Evolutionary conservation across 2,797 vertebrate genomes (phyloP).

Genomic region (Malacoraja senta): DNA sequence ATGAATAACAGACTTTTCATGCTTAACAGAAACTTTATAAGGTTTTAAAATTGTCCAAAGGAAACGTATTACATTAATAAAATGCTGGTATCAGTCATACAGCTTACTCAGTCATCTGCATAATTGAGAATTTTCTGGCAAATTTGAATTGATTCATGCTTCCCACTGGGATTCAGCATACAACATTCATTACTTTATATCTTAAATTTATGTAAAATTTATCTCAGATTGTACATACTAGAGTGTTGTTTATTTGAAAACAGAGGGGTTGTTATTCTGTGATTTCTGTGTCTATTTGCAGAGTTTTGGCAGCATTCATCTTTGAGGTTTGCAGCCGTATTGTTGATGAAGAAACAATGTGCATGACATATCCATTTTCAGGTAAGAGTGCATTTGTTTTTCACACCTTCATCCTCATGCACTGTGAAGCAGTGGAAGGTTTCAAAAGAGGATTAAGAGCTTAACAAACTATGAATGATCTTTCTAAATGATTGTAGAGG

Average conservation of each 20-base stretch:
- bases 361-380: constrained; percentile 4
- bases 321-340: neutral
- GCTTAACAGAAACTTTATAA: neutral
- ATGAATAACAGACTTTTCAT: neutral
- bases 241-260: neutral
- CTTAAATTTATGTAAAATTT: constrained; percentile 3
- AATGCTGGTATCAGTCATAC: too few species aligned
- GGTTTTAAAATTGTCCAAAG: neutral
- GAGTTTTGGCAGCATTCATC: neutral
- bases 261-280: neutral
- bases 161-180: neutral
- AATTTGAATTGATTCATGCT: neutral
- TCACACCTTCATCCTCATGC: neutral
- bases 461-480: neutral
- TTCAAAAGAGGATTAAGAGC: neutral
- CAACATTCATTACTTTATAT: neutral
- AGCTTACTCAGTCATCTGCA: too few species aligned
- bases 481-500: neutral
- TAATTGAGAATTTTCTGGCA: neutral
- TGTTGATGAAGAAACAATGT: neutral
- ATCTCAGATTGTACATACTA: neutral
- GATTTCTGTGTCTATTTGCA: neutral
- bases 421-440: neutral
- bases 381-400: neutral
- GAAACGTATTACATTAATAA: neutral